These are phyloP conservation scores for Nyctereutes procyonoides DNA, from an alignment of 2,113 vertebrate genomes.

Conservation along the genomic window DNA sequence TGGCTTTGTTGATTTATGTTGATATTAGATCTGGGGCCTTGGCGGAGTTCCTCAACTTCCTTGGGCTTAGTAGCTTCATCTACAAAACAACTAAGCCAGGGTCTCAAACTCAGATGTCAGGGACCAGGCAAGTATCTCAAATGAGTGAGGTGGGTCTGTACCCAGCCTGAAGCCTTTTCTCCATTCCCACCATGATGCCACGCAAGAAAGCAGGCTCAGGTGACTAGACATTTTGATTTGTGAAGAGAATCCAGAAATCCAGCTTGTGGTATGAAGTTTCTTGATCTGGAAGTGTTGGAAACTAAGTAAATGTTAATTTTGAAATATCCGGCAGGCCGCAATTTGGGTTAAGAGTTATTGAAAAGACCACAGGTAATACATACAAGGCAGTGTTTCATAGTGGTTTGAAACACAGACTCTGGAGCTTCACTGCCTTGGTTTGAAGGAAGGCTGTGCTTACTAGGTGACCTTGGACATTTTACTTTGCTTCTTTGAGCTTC, in stretches of 20 bases:
- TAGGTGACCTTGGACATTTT: not conserved
- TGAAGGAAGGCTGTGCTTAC: not conserved
- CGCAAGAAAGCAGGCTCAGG: not conserved
- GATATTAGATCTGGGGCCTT: not conserved
- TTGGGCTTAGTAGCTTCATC: not conserved
- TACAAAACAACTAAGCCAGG: not conserved
- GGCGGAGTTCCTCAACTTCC: not conserved
- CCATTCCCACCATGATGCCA: fast-evolving
- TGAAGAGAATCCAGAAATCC: not conserved
- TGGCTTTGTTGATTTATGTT: not conserved
- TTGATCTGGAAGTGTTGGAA: not conserved
- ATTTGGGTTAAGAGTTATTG: not conserved
- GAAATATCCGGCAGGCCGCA: not conserved
- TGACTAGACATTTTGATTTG: not conserved
- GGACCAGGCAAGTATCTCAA: not conserved
- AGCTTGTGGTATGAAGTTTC: not conserved
- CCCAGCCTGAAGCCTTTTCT: fast-evolving
- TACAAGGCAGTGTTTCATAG: fast-evolving
- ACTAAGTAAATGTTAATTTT: not conserved
- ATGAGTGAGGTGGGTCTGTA: fast-evolving
- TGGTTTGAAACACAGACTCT: not conserved
- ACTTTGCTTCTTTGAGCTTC: not conserved
- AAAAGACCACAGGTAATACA: not conserved
- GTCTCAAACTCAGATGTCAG: not conserved
- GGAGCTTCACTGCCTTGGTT: not conserved